These are phyloP conservation scores for Drosophila incognita DNA, from an alignment of 2,888 invertebrate species.

Conservation along the genomic window DNA sequence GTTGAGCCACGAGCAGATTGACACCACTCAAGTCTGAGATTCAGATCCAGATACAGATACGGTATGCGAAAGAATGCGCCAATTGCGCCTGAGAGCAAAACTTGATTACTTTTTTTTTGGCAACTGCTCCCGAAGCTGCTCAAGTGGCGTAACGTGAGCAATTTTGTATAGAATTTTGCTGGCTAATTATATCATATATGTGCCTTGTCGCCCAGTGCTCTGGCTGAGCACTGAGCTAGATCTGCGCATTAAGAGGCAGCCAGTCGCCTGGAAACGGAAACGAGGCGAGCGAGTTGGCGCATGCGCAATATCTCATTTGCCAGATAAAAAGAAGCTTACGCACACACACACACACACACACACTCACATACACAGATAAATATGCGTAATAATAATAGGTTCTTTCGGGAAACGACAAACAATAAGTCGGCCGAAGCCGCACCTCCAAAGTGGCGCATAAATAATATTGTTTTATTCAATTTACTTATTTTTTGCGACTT, in stretches of 20 bases:
- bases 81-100: conserved; percentile 29
- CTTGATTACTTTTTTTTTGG: conserved; percentile 22
- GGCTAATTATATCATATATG: conserved; percentile 5
- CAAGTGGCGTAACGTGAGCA: conserved; percentile 53
- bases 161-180: conserved; percentile 29
- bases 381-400: conserved; percentile 37
- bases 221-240: conserved; percentile 39
- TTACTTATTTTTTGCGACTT: conserved; percentile 40
- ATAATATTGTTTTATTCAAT: conserved; percentile 52
- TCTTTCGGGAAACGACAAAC: conserved; percentile 31
- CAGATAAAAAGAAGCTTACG: conserved; percentile 56
- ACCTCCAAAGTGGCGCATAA: conserved; percentile 67
- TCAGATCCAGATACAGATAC: conserved; percentile 21
- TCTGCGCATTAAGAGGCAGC: conserved; percentile 50
- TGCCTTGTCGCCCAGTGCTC: conserved; percentile 23
- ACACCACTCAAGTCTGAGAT: conserved; percentile 8
- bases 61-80: conserved; percentile 20
- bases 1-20: not conserved
- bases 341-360: conserved; percentile 8
- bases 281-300: conserved; percentile 58
- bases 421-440: conserved; percentile 36
- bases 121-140: conserved; percentile 18
- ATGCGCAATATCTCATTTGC: conserved; percentile 71
- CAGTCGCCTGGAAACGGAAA: conserved; percentile 67
- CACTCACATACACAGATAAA: not conserved